Percentiles rank a stretch among this genome's conserved stretches.
phyloP scores from a whole-genome alignment of 2,797 vertebrate genomes.

The Oryzias sinensis region DNA sequence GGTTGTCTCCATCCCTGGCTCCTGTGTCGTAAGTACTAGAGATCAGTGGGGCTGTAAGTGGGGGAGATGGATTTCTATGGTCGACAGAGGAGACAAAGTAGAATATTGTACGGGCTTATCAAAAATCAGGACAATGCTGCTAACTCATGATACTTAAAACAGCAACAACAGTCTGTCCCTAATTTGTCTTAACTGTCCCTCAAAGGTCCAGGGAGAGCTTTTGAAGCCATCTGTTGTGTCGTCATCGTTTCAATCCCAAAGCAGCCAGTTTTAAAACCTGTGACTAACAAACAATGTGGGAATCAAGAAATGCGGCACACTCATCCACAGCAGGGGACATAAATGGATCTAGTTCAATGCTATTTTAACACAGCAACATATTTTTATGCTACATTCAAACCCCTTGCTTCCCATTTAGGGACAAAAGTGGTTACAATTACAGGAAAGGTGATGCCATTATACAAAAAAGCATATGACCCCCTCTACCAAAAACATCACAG shows the following conservation, averaged over 20 bases:
- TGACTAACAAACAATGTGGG: constrained; percentile 36
- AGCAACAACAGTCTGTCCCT: constrained; percentile 30
- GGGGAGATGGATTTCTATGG: constrained; percentile 21
- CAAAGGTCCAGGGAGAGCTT: constrained; percentile 15
- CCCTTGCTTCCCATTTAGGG: constrained; percentile 47
- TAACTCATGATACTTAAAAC: constrained; percentile 36
- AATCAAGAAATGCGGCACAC: constrained; percentile 16
- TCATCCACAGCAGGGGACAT: constrained; percentile 16
- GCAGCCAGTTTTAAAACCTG: constrained; percentile 23
- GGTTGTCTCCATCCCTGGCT: constrained; percentile 53
- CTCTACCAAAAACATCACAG: constrained; percentile 48
- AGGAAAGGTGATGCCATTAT: constrained; percentile 50
- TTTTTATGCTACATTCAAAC: constrained; percentile 24
- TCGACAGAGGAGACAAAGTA: constrained; percentile 35
- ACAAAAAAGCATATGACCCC: constrained; percentile 43
- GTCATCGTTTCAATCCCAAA: constrained; percentile 32
- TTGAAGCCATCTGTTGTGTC: constrained; percentile 41
- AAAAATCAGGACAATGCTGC: constrained; percentile 32
- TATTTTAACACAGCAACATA: constrained; percentile 44
- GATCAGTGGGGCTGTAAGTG: constrained; percentile 36
- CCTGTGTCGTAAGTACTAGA: constrained; percentile 58
- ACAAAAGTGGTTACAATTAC: constrained; percentile 62
- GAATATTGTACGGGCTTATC: constrained; percentile 29
- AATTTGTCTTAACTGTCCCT: background rate
- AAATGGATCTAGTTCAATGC: constrained; percentile 17